Base-by-base conservation (phyloP, 2,797 vertebrate genomes). In the Eremophila alpestris region DNA sequence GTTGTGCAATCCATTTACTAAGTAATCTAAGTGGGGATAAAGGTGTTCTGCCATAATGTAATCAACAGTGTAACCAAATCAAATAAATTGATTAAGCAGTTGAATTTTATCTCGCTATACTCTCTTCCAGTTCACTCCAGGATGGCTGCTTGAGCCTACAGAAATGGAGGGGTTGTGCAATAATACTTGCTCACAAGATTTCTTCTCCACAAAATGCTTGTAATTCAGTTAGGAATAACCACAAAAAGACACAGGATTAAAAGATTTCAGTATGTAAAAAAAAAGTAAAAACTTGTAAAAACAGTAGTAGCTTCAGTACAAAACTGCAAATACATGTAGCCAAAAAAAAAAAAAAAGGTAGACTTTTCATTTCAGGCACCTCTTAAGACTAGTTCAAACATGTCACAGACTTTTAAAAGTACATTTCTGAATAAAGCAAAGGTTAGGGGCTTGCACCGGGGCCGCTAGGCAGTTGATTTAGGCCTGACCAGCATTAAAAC, bases 241-340 rank as follows among this genome's bases (percentile, higher is more conserved):
- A 92, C 60, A 75, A 75, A 92, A 91, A 78, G 68, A 90, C 3
- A 5, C 45, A 79, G 24, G 91, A 87, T 45, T 87, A 76, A 41
- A 89, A 82, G n/a, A 83, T 77, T 74, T 93, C 94, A 87, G 48
- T 48, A 95, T 6, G 30, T 92, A 87, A 93, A 96, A 38, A 38
- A 38, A 92, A 91, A 91, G 58, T 78, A 73, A 87, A 93, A 92
- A 67, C 30, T 76, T 96, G 51, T 68, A 5, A 76, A 95, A 96
- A 84, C 92, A 96, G 94, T 93, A 96, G 90, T 95, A 92, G 75
- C 83, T 95, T 93, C 92, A 92, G 74, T 93, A 96, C 63, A 94
- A 95, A 95, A 92, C 46, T 74, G 94, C 88, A 94, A 94, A 67
- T 74, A 80, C 8, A 87, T 10, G 58, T 91, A 90, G 82, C 4